phyloP scores from a whole-genome alignment of 2,888 invertebrate species.

The Crossocerus cetratus region DNA sequence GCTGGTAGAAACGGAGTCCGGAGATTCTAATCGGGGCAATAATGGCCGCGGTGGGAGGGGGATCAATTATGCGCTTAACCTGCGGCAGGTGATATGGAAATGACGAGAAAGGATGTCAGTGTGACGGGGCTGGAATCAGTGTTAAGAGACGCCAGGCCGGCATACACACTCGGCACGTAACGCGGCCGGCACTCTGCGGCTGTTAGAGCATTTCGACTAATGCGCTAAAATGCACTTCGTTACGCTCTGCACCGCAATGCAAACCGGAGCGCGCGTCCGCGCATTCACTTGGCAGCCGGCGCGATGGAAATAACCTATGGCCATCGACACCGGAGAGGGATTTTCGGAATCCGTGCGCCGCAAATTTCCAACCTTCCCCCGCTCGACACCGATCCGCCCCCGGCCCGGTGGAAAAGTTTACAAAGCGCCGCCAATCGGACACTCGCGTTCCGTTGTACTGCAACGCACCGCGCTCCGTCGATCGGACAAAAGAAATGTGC shows the following conservation, averaged over 20 bases:
- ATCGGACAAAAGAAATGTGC: too few relatives aligned
- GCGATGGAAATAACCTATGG: conserved; percentile 44
- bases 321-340: conserved; percentile 24
- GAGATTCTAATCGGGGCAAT: too few relatives aligned
- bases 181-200: conserved; percentile 59
- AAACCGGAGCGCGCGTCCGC: conserved; percentile 33
- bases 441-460: too few relatives aligned
- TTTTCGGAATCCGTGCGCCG: conserved; percentile 26
- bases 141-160: conserved; percentile 3
- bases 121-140: conserved; percentile 8
- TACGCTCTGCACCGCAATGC: conserved; percentile 56
- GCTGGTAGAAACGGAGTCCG: too few relatives aligned
- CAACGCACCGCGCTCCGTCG: too few relatives aligned
- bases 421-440: too few relatives aligned
- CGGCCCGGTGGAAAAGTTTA: too few relatives aligned
- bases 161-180: conserved; percentile 37
- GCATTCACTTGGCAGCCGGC: conserved; percentile 37
- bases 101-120: neutral
- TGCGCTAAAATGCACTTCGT: conserved; percentile 64
- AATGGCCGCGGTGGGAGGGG: too few relatives aligned
- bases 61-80: too few relatives aligned
- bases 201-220: conserved; percentile 63
- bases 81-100: neutral
- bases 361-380: conserved; percentile 29
- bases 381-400: too few relatives aligned